phyloP scores from a whole-genome alignment of 1,140 invertebrate species.

The Brachionus plicatilis region DNA sequence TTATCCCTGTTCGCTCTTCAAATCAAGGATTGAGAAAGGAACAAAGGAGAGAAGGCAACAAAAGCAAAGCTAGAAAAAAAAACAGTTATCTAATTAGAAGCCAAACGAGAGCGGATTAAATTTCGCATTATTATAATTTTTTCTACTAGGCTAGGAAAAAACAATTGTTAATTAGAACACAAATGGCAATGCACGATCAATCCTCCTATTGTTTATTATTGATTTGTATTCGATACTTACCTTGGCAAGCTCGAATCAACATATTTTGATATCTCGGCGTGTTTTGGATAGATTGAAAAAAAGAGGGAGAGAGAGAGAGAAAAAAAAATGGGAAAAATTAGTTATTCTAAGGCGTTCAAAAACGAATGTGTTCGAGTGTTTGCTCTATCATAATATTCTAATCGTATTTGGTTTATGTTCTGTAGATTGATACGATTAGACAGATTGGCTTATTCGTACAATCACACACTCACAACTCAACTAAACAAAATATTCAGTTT shows the following conservation, averaged over 20 bases:
- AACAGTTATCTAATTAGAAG: conserved; percentile 14
- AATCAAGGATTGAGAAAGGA: too few relatives aligned
- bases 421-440: background rate
- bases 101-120: background rate
- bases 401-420: background rate
- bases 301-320: background rate
- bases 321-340: conserved; percentile 2
- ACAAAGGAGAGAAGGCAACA: too few relatives aligned
- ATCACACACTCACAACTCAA: background rate
- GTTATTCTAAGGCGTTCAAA: conserved; percentile 13
- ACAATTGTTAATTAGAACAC: conserved; percentile 11
- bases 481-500: conserved; percentile 8
- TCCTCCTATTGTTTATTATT: background rate
- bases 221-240: background rate
- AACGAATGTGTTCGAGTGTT: background rate
- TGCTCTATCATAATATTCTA: background rate
- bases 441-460: background rate
- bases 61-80: background rate
- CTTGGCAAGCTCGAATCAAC: background rate
- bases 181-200: background rate
- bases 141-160: background rate
- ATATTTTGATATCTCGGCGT: background rate
- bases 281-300: background rate
- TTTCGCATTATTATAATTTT: conserved; percentile 11
- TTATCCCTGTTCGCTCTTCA: too few relatives aligned